Evolutionary conservation across 92 coral and sea anemone species (phyloP).

Genomic region (Parazoanthus atlanticus): DNA sequence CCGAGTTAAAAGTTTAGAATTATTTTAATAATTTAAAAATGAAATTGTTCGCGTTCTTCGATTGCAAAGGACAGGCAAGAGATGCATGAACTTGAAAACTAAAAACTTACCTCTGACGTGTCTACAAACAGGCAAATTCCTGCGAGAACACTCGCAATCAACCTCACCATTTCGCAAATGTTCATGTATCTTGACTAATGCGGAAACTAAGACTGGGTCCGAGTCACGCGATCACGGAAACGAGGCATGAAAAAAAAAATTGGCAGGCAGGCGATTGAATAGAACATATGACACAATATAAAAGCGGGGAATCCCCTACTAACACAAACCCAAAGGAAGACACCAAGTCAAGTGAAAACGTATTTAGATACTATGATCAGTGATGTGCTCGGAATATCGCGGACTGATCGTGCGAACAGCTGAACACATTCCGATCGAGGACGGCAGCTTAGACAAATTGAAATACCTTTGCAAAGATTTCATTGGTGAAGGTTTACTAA

Average conservation of each 20-base stretch:
- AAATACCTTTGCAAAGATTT: conserved; percentile 21
- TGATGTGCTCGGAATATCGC: conserved; percentile 20
- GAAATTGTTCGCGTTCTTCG: not conserved
- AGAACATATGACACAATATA: too few relatives aligned
- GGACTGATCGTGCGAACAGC: conserved; percentile 11
- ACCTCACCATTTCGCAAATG: not conserved
- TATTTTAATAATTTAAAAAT: not conserved
- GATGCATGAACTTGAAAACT: not conserved
- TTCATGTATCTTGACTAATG: not conserved
- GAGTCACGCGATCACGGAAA: conserved; percentile 6
- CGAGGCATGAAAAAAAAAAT: conserved; percentile 9
- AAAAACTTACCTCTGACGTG: conserved; percentile 14
- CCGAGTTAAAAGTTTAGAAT: too few relatives aligned
- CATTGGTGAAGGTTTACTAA: conserved; percentile 16
- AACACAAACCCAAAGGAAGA: not conserved
- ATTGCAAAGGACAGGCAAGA: not conserved
- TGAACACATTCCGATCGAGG: conserved; percentile 13
- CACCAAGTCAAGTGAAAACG: not conserved
- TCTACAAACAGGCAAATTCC: conserved; percentile 18
- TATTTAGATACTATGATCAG: not conserved
- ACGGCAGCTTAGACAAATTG: conserved; percentile 1
- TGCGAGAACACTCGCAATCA: conserved; percentile 1
- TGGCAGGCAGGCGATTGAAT: not conserved
- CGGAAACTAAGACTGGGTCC: not conserved
- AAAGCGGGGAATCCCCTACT: conserved; percentile 27